Conservation (phyloP, 2,113 vertebrate genomes). For the Lates calcarifer region DNA sequence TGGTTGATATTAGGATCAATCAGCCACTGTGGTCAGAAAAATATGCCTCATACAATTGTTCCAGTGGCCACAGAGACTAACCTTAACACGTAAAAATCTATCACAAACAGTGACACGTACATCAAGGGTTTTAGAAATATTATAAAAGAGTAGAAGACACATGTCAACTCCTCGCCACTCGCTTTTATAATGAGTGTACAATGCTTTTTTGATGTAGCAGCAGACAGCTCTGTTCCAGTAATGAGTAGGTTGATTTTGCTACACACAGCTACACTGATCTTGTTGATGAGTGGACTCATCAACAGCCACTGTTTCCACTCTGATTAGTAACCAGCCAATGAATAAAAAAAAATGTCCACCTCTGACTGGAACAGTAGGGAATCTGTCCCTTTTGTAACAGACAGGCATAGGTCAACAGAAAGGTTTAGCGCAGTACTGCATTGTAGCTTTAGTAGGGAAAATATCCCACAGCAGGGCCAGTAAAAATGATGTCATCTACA, state of each 20-base stretch:
- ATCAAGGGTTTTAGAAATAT: conserved; percentile 1
- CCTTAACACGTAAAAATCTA: not conserved
- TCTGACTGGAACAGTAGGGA: conserved; percentile 7
- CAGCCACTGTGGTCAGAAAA: not conserved
- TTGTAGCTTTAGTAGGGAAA: not conserved
- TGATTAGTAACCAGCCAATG: not conserved
- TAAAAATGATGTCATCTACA: not conserved
- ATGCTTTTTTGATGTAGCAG: conserved; percentile 4
- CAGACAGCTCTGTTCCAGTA: not conserved
- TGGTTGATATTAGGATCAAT: not conserved
- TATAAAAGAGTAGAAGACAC: not conserved
- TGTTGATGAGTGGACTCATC: not conserved
- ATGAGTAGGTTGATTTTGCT: not conserved
- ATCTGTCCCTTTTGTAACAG: not conserved
- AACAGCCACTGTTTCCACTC: conserved; percentile 3
- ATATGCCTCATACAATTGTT: not conserved
- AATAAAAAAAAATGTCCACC: not conserved
- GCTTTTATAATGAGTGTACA: not conserved
- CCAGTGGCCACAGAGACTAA: not conserved
- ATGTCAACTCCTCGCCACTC: not conserved
- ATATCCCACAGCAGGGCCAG: conserved; percentile 5
- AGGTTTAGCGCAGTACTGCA: not conserved
- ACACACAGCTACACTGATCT: not conserved
- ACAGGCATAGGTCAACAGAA: not conserved
- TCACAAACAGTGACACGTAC: conserved; percentile 7